These are phyloP conservation scores for Illadopsis cleaveri DNA, from an alignment of 2,113 vertebrate species.

Conservation along the genomic window DNA sequence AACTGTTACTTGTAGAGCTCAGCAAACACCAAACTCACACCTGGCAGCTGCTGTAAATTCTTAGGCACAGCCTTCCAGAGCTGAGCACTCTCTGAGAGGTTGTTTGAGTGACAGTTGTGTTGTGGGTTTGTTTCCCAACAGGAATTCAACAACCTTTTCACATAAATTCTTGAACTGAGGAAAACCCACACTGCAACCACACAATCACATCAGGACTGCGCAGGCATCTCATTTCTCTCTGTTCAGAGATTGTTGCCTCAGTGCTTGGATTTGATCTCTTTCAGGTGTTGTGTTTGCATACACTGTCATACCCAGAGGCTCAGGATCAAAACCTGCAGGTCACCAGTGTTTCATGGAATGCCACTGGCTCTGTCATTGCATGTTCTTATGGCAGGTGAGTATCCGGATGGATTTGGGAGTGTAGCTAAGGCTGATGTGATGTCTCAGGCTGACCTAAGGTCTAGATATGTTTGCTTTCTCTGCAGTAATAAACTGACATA, in stretches of 20 bases:
- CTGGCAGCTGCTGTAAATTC: background rate
- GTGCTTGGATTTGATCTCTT: background rate
- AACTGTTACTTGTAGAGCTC: background rate
- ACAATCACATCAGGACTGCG: fast-evolving
- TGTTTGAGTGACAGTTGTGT: background rate
- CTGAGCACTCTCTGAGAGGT: background rate
- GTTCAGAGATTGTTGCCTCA: background rate
- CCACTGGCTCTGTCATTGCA: slow-evolving; percentile 85
- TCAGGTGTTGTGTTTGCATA: slow-evolving; percentile 84
- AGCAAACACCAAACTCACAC: fast-evolving
- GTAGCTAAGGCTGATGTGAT: background rate
- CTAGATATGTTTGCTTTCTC: background rate
- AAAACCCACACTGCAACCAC: background rate
- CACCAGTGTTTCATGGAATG: slow-evolving; percentile 88
- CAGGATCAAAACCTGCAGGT: slow-evolving; percentile 82
- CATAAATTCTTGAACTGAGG: background rate
- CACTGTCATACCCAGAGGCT: slow-evolving; percentile 78
- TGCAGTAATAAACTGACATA: background rate
- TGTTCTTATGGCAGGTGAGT: slow-evolving; percentile 92
- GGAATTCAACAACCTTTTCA: background rate
- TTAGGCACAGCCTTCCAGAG: background rate
- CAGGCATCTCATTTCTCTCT: background rate
- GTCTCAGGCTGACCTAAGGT: background rate
- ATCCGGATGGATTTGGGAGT: fast-evolving
- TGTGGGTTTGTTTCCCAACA: background rate